Conservation (phyloP, 92 coral and sea anemone species). For the Bergia puertoricense region DNA sequence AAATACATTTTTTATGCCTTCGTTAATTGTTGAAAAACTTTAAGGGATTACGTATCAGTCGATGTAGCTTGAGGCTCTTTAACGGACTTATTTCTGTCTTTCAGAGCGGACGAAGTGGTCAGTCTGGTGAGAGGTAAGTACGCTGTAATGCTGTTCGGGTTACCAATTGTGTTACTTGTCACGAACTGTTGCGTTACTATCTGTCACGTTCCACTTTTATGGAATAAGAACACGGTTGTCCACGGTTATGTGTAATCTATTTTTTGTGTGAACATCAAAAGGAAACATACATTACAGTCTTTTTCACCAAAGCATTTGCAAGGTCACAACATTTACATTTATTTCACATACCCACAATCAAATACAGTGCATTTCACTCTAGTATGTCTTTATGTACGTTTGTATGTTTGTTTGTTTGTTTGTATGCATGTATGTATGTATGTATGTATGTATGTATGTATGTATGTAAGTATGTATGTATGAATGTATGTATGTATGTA, state of each 20-base stretch:
- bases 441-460: no score
- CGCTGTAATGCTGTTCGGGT: not conserved
- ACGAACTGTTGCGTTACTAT: not conserved
- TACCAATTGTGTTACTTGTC: not conserved
- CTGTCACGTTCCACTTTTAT: slow-evolving; percentile 8
- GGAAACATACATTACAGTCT: no score
- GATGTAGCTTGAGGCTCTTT: not conserved
- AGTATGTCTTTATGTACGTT: no score
- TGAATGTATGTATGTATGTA: no score
- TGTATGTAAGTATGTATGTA: no score
- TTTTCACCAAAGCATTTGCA: no score
- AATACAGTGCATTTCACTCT: not conserved
- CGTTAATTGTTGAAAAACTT: no score
- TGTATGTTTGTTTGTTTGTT: no score
- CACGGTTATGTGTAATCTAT: not conserved
- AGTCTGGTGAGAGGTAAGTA: slow-evolving; percentile 32
- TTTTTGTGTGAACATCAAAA: not conserved
- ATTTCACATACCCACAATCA: not conserved
- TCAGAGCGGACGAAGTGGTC: slow-evolving; percentile 37
- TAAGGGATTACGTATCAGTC: not conserved
- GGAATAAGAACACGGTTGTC: not conserved
- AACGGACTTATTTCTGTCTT: not conserved
- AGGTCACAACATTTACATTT: no score
- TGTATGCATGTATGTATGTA: not conserved
- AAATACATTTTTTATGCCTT: no score